Percentiles rank a stretch among this genome's conserved stretches.
phyloP scores from a whole-genome alignment of 2,888 invertebrate species.

The Mimumesa dahlbomi region DNA sequence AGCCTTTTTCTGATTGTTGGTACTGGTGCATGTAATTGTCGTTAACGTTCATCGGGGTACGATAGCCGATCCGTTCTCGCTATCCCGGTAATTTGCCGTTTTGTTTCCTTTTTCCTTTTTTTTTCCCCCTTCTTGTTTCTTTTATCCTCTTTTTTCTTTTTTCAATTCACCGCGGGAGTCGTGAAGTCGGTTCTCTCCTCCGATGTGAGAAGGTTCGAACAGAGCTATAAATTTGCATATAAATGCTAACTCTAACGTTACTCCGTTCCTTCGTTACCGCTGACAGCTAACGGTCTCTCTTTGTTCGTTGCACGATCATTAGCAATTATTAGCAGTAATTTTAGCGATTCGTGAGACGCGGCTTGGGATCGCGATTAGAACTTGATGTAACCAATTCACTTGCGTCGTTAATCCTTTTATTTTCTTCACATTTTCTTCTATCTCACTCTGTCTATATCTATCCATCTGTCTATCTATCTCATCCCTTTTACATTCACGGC shows the following conservation, averaged over 20 bases:
- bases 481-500: neutral
- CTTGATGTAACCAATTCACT: neutral
- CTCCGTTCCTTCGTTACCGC: slow-evolving; percentile 24
- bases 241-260: slow-evolving; percentile 45
- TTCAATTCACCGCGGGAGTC: slow-evolving; percentile 5
- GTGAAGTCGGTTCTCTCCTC: slow-evolving; percentile 24
- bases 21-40: neutral
- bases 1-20: too few relatives aligned
- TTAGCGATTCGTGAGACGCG: slow-evolving; percentile 42
- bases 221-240: slow-evolving; percentile 45
- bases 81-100: slow-evolving; percentile 29
- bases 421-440: neutral
- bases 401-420: neutral
- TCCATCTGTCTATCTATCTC: too few relatives aligned
- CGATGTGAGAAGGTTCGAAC: slow-evolving; percentile 49
- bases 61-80: slow-evolving; percentile 3
- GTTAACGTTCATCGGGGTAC: neutral
- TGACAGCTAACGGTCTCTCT: slow-evolving; percentile 44
- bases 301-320: slow-evolving; percentile 49
- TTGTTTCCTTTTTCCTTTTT: too few relatives aligned
- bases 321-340: slow-evolving; percentile 54
- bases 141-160: neutral
- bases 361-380: neutral
- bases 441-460: too few relatives aligned
- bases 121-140: too few relatives aligned